phyloP scores from a whole-genome alignment of 2,888 invertebrate genomes.

The Eumerus sabulonum region DNA sequence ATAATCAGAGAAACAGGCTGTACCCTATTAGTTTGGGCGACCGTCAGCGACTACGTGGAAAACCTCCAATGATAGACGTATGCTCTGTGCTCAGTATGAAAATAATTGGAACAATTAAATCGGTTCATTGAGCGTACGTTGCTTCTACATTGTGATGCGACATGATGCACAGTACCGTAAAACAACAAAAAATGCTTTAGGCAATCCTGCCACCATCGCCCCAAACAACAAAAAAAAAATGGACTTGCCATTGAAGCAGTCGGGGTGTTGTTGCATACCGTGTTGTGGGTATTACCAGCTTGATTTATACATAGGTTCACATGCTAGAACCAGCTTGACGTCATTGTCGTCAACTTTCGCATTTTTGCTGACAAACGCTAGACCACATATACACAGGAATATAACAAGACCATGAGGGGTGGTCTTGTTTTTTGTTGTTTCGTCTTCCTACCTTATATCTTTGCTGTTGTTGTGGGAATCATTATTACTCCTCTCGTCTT shows the following conservation, averaged over 20 bases:
- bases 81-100: slow-evolving; percentile 56
- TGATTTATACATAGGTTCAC: slow-evolving; percentile 46
- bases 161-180: slow-evolving; percentile 55
- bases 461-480: slow-evolving; percentile 64
- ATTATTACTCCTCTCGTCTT: slow-evolving; percentile 55
- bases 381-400: slow-evolving; percentile 52
- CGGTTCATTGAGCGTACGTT: slow-evolving; percentile 73
- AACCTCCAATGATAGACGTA: slow-evolving; percentile 64
- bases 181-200: slow-evolving; percentile 57
- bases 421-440: slow-evolving; percentile 27
- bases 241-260: slow-evolving; percentile 20
- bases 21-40: slow-evolving; percentile 17
- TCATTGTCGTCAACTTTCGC: slow-evolving; percentile 35
- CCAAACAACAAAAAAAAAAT: slow-evolving; percentile 45
- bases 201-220: slow-evolving; percentile 55
- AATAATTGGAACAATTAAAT: slow-evolving; percentile 75
- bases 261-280: slow-evolving; percentile 4
- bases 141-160: slow-evolving; percentile 54
- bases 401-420: slow-evolving; percentile 49
- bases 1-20: background rate
- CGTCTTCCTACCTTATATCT: slow-evolving; percentile 41
- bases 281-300: too few species aligned
- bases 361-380: slow-evolving; percentile 70
- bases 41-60: slow-evolving; percentile 14
- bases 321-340: slow-evolving; percentile 64